phyloP scores from a whole-genome alignment of 2,113 vertebrate species.

The Chaetura pelagica region DNA sequence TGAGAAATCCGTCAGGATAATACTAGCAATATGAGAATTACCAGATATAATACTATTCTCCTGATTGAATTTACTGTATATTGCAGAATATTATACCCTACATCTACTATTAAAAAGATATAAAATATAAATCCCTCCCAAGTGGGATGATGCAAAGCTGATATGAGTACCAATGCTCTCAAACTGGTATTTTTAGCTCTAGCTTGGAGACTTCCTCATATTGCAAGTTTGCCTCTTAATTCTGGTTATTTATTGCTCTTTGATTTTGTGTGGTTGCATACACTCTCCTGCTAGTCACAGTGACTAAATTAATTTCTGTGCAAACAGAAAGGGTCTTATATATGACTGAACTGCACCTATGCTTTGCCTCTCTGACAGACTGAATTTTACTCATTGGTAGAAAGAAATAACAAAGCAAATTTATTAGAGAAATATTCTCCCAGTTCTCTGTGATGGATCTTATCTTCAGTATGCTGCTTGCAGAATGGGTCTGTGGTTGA shows the following conservation, averaged over 20 bases:
- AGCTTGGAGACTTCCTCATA: not conserved
- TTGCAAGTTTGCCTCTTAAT: not conserved
- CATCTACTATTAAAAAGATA: not conserved
- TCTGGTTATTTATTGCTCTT: constrained; percentile 37
- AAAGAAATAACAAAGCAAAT: not conserved
- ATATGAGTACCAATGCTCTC: not conserved
- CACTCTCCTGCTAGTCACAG: not conserved
- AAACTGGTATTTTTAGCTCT: not conserved
- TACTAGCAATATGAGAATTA: not conserved
- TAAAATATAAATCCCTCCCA: not conserved
- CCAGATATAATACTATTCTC: not conserved
- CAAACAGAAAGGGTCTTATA: not conserved
- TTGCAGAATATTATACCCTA: not conserved
- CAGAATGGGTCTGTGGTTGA: not conserved
- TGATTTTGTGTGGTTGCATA: not conserved
- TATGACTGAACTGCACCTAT: not conserved
- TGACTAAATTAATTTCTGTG: not conserved
- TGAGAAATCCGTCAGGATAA: not conserved
- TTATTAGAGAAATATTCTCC: not conserved
- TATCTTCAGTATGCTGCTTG: not conserved
- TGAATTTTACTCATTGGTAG: not conserved
- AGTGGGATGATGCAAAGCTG: not conserved
- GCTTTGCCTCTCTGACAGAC: not conserved
- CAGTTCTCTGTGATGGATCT: not conserved
- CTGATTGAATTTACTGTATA: not conserved